phyloP scores from a whole-genome alignment of 2,888 invertebrate species.

The Dermolepida albohirtum region DNA sequence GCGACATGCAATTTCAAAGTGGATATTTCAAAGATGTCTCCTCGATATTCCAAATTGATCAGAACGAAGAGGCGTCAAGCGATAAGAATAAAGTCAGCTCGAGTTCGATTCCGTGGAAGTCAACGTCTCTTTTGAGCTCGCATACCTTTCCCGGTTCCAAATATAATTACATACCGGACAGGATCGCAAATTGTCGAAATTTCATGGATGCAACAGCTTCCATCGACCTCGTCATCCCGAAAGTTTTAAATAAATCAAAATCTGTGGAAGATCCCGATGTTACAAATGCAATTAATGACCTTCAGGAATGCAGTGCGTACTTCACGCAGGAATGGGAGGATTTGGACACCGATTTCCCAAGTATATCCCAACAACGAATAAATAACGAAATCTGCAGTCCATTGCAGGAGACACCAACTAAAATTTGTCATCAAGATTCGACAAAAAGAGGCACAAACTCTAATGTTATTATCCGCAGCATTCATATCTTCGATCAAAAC shows the following conservation, averaged over 20 bases:
- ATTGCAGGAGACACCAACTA: neutral
- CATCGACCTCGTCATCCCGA: neutral
- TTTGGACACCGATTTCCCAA: neutral
- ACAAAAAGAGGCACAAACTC: neutral
- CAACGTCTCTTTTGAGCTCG: neutral
- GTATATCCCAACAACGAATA: neutral
- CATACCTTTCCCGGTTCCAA: neutral
- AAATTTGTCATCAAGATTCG: neutral
- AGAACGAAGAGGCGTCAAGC: too few species aligned
- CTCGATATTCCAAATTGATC: too few species aligned
- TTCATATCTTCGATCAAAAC: constrained; percentile 35
- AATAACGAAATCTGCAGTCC: neutral
- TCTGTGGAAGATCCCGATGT: constrained; percentile 23
- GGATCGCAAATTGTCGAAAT: too few species aligned
- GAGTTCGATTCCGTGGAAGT: neutral
- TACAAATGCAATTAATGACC: constrained; percentile 20
- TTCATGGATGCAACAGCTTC: too few species aligned
- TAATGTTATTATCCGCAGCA: constrained; percentile 31
- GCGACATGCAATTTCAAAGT: too few species aligned
- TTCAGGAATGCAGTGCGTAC: constrained; percentile 31
- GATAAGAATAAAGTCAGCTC: too few species aligned
- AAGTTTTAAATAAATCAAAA: neutral
- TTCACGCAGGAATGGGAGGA: constrained; percentile 38
- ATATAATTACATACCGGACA: too few species aligned
- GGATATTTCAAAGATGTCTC: too few species aligned